These are phyloP conservation scores for Petrolisthes cinctipes DNA, from an alignment of 2,888 invertebrate species.

Conservation along the genomic window DNA sequence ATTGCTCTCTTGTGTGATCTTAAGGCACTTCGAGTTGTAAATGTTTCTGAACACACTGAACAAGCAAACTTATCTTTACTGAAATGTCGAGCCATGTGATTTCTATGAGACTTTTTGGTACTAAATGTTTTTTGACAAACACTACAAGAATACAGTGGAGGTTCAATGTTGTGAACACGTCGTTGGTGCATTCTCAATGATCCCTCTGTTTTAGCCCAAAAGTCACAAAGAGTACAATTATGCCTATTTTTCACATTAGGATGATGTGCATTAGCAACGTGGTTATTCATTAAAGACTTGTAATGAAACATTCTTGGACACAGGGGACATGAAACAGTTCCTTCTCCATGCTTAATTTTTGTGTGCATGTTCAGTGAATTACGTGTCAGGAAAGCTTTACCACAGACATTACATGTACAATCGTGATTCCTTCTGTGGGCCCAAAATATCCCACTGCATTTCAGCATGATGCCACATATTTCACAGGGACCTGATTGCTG, in stretches of 20 bases:
- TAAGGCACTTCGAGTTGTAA: constrained; percentile 1
- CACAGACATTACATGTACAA: constrained; percentile 25
- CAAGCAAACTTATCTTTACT: not conserved
- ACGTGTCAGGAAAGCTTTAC: constrained; percentile 24
- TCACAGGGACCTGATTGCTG: constrained; percentile 41
- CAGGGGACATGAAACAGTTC: constrained; percentile 19
- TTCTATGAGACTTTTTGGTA: not conserved
- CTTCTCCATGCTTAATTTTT: constrained; percentile 35
- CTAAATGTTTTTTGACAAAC: constrained; percentile 19
- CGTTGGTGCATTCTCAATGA: constrained; percentile 31
- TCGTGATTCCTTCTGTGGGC: constrained; percentile 44
- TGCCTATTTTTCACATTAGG: not conserved
- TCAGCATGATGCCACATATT: constrained; percentile 41
- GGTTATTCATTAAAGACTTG: constrained; percentile 31
- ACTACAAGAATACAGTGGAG: constrained; percentile 15
- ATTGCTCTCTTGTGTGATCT: constrained; percentile 1
- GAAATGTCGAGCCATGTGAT: constrained; percentile 2
- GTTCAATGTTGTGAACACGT: constrained; percentile 3
- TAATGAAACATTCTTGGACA: constrained; percentile 36
- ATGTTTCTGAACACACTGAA: constrained; percentile 5
- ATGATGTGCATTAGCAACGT: constrained; percentile 32
- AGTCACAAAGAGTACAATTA: constrained; percentile 35
- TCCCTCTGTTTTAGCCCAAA: constrained; percentile 14
- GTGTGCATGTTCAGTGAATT: constrained; percentile 38
- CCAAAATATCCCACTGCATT: constrained; percentile 42